These are phyloP conservation scores for Acleris laterana DNA, from an alignment of 2,888 invertebrate species.

Conservation along the genomic window DNA sequence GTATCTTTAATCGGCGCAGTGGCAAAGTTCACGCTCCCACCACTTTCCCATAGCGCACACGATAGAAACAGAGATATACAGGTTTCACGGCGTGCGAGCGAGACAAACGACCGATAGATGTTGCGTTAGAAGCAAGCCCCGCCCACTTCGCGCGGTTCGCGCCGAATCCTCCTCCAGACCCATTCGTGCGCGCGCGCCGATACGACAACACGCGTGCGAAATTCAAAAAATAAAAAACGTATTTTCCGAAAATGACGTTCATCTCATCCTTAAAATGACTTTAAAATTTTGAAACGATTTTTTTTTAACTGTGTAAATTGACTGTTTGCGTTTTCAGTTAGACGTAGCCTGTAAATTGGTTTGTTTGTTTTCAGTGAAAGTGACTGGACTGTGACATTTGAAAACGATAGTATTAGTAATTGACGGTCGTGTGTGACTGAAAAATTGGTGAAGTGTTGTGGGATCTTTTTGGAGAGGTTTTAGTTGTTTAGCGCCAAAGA, in stretches of 20 bases:
- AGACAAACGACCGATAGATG: conserved; percentile 69
- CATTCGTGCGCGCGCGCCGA: conserved; percentile 83
- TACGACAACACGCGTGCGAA: conserved; percentile 63
- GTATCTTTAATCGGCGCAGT: conserved; percentile 76
- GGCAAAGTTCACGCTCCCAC: conserved; percentile 82
- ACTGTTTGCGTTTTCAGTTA: conserved; percentile 77
- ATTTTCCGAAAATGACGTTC: conserved; percentile 60
- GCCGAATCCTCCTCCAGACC: conserved; percentile 75
- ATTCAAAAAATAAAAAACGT: conserved; percentile 47
- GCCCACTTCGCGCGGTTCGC: conserved; percentile 68
- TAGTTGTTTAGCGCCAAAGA: conserved; percentile 70
- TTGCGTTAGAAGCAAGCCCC: conserved; percentile 80
- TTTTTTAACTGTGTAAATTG: conserved; percentile 38
- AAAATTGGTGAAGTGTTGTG: conserved; percentile 74
- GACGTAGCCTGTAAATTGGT: conserved; percentile 59
- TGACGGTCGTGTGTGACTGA: conserved; percentile 50
- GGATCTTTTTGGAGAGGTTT: conserved; percentile 57
- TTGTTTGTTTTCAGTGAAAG: conserved; percentile 72
- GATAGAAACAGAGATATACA: conserved; percentile 53
- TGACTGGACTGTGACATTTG: conserved; percentile 77
- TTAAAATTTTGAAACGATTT: conserved; percentile 22
- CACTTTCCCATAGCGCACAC: conserved; percentile 60
- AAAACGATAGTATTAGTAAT: conserved; percentile 67
- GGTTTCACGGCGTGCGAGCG: conserved; percentile 43
- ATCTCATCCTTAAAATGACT: conserved; percentile 38